These are phyloP conservation scores for Nasua narica DNA, from an alignment of 2,797 vertebrate genomes.

Conservation along the genomic window DNA sequence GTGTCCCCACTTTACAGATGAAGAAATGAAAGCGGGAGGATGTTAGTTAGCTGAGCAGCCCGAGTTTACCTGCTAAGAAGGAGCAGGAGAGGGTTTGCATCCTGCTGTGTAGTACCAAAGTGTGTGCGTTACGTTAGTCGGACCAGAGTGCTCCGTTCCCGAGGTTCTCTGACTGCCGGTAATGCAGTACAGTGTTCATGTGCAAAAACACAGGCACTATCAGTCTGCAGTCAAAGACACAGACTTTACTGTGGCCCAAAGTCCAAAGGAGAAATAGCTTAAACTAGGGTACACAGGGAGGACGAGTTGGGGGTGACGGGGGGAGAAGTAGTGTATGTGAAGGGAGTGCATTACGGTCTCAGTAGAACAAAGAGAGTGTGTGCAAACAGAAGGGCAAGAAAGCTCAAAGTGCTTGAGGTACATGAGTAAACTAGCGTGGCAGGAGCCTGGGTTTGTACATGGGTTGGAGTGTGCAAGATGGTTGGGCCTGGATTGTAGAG, in stretches of 20 bases:
- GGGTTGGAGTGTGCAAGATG: neutral
- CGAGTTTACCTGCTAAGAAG: neutral
- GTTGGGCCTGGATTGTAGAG: neutral
- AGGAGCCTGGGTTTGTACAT: neutral
- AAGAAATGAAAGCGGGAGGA: neutral
- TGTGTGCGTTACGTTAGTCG: accelerated
- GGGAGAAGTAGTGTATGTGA: neutral
- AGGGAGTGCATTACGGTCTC: accelerated
- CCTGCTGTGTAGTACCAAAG: neutral
- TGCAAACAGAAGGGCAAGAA: neutral
- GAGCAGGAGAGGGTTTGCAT: neutral
- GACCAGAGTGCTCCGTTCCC: accelerated
- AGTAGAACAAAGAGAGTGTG: too few relatives aligned
- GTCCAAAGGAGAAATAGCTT: neutral
- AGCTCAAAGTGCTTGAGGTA: neutral
- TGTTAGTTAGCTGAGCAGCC: neutral
- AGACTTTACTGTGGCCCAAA: neutral
- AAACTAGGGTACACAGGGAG: neutral
- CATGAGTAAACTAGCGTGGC: neutral
- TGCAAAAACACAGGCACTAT: neutral
- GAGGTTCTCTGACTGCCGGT: neutral
- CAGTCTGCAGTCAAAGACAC: neutral
- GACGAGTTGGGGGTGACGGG: neutral
- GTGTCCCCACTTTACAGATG: neutral
- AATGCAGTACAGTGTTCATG: accelerated